Conservation (phyloP, 2,113 vertebrate genomes). For the Gymnocephalus cernua region DNA sequence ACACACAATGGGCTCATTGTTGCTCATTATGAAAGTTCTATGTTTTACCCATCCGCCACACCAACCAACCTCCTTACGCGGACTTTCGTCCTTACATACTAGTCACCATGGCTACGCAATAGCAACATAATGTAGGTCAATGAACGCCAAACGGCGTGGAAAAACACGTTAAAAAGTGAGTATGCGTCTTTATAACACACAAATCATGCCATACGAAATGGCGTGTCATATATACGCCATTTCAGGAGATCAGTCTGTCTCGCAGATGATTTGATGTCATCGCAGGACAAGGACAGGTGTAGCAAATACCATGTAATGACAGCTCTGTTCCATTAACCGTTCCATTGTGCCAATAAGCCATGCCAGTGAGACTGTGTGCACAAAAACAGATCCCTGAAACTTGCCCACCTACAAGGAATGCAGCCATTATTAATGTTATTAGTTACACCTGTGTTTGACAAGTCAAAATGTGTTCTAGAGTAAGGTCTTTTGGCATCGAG, state of each 20-base stretch:
- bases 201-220: too few species aligned
- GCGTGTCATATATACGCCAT: too few species aligned
- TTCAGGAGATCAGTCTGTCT: too few species aligned
- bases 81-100: too few species aligned
- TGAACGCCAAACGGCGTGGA: too few species aligned
- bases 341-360: not conserved
- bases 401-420: not conserved
- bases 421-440: not conserved
- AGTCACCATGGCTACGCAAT: too few species aligned
- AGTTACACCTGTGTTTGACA: not conserved
- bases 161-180: too few species aligned
- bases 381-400: not conserved
- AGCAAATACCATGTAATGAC: not conserved
- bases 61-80: too few species aligned
- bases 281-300: conserved; percentile 10
- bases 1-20: not conserved
- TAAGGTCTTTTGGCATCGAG: not conserved
- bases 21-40: too few species aligned
- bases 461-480: not conserved
- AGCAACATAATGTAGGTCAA: too few species aligned
- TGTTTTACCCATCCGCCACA: too few species aligned
- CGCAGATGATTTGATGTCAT: not conserved
- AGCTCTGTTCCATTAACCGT: not conserved
- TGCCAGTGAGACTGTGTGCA: not conserved
- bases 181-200: too few species aligned